Evolutionary conservation across 2,888 invertebrate genomes (phyloP).

Genomic region (Epinotia ramella): DNA sequence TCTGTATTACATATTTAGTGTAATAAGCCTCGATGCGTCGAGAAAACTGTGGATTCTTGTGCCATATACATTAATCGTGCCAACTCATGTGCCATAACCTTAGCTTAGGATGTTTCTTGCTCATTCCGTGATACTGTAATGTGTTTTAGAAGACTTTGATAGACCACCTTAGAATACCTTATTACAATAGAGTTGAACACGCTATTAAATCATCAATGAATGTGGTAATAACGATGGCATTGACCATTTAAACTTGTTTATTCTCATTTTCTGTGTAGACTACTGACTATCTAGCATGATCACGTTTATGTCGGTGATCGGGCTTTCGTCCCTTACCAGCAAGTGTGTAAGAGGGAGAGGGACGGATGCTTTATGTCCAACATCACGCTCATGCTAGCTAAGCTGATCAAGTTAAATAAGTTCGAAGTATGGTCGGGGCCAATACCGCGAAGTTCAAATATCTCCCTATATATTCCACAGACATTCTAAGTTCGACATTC

Average conservation of each 20-base stretch:
- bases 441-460: background rate
- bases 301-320: too few species aligned
- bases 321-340: too few species aligned
- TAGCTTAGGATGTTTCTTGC: constrained; percentile 35
- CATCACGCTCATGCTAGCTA: too few species aligned
- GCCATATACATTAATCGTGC: constrained; percentile 49
- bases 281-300: too few species aligned
- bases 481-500: background rate
- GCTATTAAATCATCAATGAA: too few species aligned
- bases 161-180: too few species aligned
- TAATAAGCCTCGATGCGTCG: background rate
- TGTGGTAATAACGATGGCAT: too few species aligned
- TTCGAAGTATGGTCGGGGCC: background rate
- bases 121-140: constrained; percentile 38
- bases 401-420: background rate
- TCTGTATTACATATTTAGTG: constrained; percentile 6
- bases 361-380: too few species aligned
- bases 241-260: too few species aligned
- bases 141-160: constrained; percentile 29
- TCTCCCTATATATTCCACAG: background rate
- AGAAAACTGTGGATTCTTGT: constrained; percentile 48
- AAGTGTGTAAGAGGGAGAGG: too few species aligned
- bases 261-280: too few species aligned
- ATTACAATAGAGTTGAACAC: too few species aligned
- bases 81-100: constrained; percentile 58